These are phyloP conservation scores for Pyrgus malvae DNA, from an alignment of 2,888 invertebrate genomes.

Conservation along the genomic window DNA sequence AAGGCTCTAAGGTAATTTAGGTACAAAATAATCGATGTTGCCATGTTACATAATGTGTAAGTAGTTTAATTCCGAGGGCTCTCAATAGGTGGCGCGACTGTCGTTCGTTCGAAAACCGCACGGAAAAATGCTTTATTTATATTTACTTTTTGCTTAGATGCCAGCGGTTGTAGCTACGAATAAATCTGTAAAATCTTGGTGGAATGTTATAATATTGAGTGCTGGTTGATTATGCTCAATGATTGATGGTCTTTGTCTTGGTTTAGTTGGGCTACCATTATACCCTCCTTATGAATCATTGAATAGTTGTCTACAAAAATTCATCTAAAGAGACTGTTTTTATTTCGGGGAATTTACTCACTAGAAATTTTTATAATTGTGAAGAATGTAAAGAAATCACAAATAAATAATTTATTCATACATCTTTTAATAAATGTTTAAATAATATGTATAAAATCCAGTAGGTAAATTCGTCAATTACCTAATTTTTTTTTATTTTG, in stretches of 20 bases:
- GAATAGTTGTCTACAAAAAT: too few species aligned
- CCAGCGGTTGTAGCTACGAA: constrained; percentile 51
- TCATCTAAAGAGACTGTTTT: too few species aligned
- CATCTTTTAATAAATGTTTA: too few species aligned
- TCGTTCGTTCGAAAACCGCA: constrained; percentile 54
- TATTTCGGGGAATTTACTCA: too few species aligned
- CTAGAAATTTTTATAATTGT: too few species aligned
- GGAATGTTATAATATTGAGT: constrained; percentile 52
- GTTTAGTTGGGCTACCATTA: constrained; percentile 43
- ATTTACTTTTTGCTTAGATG: constrained; percentile 62
- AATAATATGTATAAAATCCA: too few species aligned
- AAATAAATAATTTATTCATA: too few species aligned
- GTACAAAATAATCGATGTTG: constrained; percentile 27
- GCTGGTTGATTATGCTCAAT: constrained; percentile 67
- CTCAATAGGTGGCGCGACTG: neutral
- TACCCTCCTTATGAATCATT: too few species aligned
- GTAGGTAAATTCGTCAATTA: too few species aligned
- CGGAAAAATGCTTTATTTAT: constrained; percentile 52
- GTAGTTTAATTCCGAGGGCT: constrained; percentile 3
- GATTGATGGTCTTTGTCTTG: constrained; percentile 54
- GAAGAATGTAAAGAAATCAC: too few species aligned
- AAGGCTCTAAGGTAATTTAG: constrained; percentile 21
- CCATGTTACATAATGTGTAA: constrained; percentile 14
- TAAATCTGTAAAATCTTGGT: constrained; percentile 54
- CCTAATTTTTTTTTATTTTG: too few species aligned